Evolutionary conservation across 2,113 vertebrate genomes (phyloP).

Genomic region (Dromiciops gliroides): DNA sequence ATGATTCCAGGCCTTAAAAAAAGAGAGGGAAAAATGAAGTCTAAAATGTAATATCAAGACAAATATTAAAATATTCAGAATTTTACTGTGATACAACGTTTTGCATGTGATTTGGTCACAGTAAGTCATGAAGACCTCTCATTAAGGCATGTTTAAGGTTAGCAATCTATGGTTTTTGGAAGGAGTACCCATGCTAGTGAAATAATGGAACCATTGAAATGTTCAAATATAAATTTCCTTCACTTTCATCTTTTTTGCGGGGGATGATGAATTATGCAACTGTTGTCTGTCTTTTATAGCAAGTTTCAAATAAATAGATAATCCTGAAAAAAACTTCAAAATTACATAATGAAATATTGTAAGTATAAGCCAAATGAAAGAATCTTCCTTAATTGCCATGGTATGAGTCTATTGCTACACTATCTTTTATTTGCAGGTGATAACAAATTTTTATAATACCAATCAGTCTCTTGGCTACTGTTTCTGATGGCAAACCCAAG

Average conservation of each 20-base stretch:
- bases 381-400: neutral
- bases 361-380: neutral
- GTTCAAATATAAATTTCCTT: neutral
- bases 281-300: neutral
- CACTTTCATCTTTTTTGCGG: neutral
- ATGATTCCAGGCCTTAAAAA: neutral
- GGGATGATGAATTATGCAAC: rapidly evolving
- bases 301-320: neutral
- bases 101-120: neutral
- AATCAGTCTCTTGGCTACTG: neutral
- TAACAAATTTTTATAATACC: neutral
- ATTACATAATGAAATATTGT: neutral
- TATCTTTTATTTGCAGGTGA: neutral
- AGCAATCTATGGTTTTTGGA: neutral
- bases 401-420: neutral
- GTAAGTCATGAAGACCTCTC: neutral
- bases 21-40: neutral
- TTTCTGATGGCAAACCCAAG: neutral
- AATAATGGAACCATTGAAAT: neutral
- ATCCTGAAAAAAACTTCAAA: neutral
- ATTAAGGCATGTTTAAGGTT: neutral
- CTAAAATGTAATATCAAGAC: neutral
- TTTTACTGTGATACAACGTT: too few species aligned
- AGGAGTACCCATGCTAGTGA: neutral
- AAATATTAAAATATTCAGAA: neutral